Evolutionary conservation across 2,888 invertebrate species (phyloP).

Genomic region (Cosmorhoe ocellata): DNA sequence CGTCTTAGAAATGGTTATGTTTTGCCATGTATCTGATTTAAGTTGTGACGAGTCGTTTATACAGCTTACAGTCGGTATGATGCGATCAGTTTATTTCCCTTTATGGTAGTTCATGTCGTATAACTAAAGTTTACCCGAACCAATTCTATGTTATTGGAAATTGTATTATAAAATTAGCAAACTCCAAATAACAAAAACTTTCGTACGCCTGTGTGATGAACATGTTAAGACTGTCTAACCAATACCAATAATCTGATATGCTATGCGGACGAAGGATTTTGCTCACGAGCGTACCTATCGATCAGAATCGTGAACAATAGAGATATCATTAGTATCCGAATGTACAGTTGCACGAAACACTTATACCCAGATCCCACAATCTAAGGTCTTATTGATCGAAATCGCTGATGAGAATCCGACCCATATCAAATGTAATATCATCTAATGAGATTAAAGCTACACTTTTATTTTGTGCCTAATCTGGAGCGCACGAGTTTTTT

Average conservation of each 20-base stretch:
- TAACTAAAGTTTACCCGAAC: conserved; percentile 39
- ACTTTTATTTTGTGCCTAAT: conserved; percentile 51
- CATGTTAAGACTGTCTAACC: conserved; percentile 23
- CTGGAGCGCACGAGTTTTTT: conserved; percentile 49
- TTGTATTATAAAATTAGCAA: conserved; percentile 13
- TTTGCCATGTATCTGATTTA: conserved; percentile 77
- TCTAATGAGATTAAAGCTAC: conserved; percentile 56
- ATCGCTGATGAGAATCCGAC: conserved; percentile 51
- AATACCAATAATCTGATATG: conserved; percentile 36
- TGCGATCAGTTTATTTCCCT: conserved; percentile 66
- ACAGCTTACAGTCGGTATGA: conserved; percentile 62
- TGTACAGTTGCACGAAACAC: conserved; percentile 72
- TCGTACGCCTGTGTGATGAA: conserved; percentile 13
- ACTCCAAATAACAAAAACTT: conserved; percentile 22
- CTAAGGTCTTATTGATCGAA: conserved; percentile 57
- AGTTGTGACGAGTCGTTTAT: conserved; percentile 70
- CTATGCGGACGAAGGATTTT: conserved; percentile 39
- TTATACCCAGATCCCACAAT: conserved; percentile 56
- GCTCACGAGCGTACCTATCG: conserved; percentile 60
- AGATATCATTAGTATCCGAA: conserved; percentile 67
- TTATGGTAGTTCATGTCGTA: conserved; percentile 55
- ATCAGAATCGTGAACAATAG: conserved; percentile 76
- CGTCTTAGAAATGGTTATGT: conserved; percentile 71
- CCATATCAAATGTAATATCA: conserved; percentile 60
- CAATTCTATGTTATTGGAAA: conserved; percentile 23